Conservation (phyloP, 2,888 invertebrate species). For the Mayetiola destructor region DNA sequence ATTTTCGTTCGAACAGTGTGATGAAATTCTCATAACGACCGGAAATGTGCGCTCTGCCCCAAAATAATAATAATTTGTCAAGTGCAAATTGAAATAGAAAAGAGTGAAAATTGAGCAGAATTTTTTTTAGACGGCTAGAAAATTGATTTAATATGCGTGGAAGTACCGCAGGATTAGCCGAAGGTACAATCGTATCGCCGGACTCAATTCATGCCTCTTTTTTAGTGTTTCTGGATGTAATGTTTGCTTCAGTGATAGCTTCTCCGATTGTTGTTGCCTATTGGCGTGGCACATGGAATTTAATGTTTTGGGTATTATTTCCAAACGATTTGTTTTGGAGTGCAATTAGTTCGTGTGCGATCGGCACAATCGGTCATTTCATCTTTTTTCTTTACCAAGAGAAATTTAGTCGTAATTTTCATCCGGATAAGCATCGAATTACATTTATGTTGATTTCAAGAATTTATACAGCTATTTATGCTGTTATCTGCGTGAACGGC, state of each 20-base stretch:
- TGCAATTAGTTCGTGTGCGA: constrained; percentile 49
- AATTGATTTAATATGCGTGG: constrained; percentile 20
- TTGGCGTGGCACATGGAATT: constrained; percentile 76
- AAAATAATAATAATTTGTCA: not conserved
- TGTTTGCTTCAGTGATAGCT: constrained; percentile 56
- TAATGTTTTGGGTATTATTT: constrained; percentile 57
- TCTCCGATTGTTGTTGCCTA: constrained; percentile 71
- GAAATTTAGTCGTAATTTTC: constrained; percentile 41
- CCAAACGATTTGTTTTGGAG: constrained; percentile 46
- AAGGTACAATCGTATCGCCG: constrained; percentile 13
- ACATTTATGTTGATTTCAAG: constrained; percentile 56
- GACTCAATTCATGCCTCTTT: constrained; percentile 35
- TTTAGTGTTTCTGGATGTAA: constrained; percentile 52
- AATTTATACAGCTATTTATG: constrained; percentile 59
- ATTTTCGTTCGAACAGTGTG: too few relatives aligned
- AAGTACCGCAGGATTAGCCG: constrained; percentile 20
- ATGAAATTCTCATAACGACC: too few relatives aligned
- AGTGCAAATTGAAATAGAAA: not conserved
- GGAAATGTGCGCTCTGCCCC: too few relatives aligned
- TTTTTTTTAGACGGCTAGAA: too few relatives aligned
- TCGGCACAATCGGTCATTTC: constrained; percentile 57
- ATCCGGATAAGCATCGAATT: constrained; percentile 53
- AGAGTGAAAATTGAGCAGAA: too few relatives aligned
- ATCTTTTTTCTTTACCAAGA: constrained; percentile 53
- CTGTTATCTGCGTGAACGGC: constrained; percentile 68